Percentiles rank a stretch among this genome's conserved stretches.
Conservation (phyloP, 2,113 vertebrate genomes). For the Prinia subflava region DNA sequence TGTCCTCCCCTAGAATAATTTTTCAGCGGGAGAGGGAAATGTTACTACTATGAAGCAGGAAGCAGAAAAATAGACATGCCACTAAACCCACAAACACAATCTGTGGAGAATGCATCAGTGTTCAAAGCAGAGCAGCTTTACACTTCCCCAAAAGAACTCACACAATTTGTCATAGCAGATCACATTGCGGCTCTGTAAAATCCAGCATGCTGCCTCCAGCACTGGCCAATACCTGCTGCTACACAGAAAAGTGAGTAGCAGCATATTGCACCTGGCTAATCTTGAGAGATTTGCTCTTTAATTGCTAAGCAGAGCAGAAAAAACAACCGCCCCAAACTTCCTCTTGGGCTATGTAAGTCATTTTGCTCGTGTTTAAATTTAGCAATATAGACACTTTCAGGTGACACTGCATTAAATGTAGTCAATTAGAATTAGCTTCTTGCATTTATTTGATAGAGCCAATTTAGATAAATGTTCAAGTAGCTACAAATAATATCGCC, state of each 20-base stretch:
- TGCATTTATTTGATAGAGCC: not conserved
- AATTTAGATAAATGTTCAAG: not conserved
- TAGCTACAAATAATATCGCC: not conserved
- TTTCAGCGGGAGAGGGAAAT: not conserved
- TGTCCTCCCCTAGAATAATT: not conserved
- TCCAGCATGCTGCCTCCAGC: not conserved
- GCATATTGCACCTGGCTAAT: slow-evolving; percentile 38
- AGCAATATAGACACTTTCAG: slow-evolving; percentile 1
- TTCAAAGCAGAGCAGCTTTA: not conserved
- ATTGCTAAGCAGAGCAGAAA: not conserved
- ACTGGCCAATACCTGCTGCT: not conserved
- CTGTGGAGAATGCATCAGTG: not conserved
- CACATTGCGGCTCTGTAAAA: not conserved
- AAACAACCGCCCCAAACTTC: not conserved
- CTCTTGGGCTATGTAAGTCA: not conserved
- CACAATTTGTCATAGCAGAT: slow-evolving; percentile 7
- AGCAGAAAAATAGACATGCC: not conserved
- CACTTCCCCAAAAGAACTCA: not conserved
- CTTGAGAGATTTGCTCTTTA: not conserved
- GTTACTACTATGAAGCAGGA: not conserved
- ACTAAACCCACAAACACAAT: not conserved
- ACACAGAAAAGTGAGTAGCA: not conserved
- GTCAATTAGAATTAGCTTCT: slow-evolving; percentile 29
- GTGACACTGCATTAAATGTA: slow-evolving; percentile 7
- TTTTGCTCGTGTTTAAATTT: slow-evolving; percentile 19